A percentile compares a stretch with the other conserved stretches of the same genome.
Evolutionary conservation across 1,140 invertebrate species (phyloP).

Genomic region (Macrotrachela quadricornifera): DNA sequence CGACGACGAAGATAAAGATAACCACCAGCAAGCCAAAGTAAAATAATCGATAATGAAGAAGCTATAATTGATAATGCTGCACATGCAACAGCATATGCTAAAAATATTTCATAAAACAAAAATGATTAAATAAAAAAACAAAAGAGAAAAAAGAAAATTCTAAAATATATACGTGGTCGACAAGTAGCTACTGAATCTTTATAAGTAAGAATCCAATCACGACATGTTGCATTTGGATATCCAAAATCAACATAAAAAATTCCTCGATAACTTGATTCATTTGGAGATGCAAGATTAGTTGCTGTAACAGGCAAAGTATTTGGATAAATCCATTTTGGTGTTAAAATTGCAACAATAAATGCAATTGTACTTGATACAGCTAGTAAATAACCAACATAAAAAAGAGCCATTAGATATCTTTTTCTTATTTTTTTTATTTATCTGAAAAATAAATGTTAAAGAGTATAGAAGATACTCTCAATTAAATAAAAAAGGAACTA

Average conservation of each 20-base stretch:
- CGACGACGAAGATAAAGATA: neutral
- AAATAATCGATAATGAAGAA: neutral
- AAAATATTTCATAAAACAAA: too few species aligned
- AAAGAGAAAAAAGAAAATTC: too few species aligned
- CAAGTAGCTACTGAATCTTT: too few species aligned
- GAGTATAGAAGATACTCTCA: too few species aligned
- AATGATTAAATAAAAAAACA: too few species aligned
- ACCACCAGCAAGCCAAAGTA: neutral
- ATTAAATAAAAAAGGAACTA: too few species aligned
- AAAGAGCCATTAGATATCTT: neutral
- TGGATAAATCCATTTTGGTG: constrained; percentile 2
- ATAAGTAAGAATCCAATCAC: neutral
- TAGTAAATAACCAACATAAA: constrained; percentile 5
- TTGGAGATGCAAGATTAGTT: too few species aligned
- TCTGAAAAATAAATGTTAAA: too few species aligned
- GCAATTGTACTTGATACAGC: constrained; percentile 5
- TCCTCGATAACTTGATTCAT: neutral
- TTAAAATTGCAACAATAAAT: constrained; percentile 7
- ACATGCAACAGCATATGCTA: constrained; percentile 4
- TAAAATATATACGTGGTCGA: too few species aligned
- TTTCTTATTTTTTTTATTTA: too few species aligned
- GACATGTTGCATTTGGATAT: too few species aligned
- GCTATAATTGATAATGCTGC: constrained; percentile 3
- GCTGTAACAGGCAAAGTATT: too few species aligned
- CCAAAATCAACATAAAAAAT: constrained; percentile 3